phyloP scores from a whole-genome alignment of 2,888 invertebrate genomes.

The Erannis defoliaria region DNA sequence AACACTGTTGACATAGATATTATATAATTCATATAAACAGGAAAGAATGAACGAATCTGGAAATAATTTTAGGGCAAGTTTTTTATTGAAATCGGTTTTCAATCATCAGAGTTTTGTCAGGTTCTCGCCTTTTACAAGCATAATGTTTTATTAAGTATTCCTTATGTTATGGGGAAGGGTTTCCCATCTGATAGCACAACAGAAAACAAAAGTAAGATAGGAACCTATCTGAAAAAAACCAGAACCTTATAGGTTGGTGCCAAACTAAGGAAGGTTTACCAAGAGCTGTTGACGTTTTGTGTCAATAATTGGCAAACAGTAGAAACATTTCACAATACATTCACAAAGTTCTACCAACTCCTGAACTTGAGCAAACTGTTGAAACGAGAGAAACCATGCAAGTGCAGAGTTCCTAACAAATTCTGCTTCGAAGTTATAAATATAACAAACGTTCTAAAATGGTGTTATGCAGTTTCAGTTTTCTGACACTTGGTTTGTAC shows the following conservation, averaged over 20 bases:
- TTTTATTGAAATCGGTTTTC: too few relatives aligned
- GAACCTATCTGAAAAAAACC: too few relatives aligned
- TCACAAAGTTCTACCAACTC: not conserved
- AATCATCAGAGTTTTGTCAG: too few relatives aligned
- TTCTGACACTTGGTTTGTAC: not conserved
- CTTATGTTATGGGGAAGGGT: too few relatives aligned
- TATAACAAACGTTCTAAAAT: not conserved
- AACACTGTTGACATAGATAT: not conserved
- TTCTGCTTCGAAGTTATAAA: not conserved
- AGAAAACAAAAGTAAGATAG: too few relatives aligned
- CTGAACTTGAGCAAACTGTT: conserved; percentile 1
- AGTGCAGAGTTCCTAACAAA: not conserved
- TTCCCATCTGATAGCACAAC: too few relatives aligned
- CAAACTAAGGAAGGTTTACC: not conserved
- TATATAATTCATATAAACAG: conserved; percentile 1
- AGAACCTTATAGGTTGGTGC: not conserved
- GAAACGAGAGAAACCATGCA: not conserved
- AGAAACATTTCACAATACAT: not conserved
- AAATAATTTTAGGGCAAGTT: not conserved
- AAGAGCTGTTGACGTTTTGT: not conserved
- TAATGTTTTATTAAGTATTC: too few relatives aligned
- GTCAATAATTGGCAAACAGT: not conserved
- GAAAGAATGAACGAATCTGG: conserved; percentile 2
- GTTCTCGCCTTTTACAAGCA: too few relatives aligned
- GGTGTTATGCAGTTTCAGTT: not conserved